phyloP scores from a whole-genome alignment of 2,888 invertebrate genomes.

The Calliopum simillimum region DNA sequence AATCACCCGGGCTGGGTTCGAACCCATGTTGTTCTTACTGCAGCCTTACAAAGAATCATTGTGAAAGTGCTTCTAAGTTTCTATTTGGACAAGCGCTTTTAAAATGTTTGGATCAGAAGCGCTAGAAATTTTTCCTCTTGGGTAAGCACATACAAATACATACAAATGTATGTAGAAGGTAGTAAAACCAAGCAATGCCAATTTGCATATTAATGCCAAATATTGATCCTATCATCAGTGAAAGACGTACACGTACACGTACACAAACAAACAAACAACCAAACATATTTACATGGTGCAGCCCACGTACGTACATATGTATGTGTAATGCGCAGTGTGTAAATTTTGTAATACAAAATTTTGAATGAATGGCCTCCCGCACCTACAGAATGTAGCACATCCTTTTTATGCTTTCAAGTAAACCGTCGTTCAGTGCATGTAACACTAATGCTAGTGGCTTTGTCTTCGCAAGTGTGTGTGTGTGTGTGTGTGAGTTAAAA shows the following conservation, averaged over 20 bases:
- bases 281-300: background rate
- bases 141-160: too few species aligned
- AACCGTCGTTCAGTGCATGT: background rate
- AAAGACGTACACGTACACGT: background rate
- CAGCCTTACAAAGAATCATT: too few species aligned
- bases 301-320: background rate
- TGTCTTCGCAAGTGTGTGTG: background rate
- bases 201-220: conserved; percentile 36
- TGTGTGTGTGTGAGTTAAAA: background rate
- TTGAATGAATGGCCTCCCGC: too few species aligned
- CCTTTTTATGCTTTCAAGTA: background rate
- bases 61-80: too few species aligned
- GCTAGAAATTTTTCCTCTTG: too few species aligned
- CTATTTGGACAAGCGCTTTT: too few species aligned
- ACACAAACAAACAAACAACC: background rate
- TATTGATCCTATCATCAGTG: conserved; percentile 35
- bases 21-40: too few species aligned
- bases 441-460: background rate
- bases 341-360: too few species aligned
- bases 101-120: too few species aligned
- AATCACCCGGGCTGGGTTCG: too few species aligned
- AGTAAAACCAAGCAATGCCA: conserved; percentile 19
- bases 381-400: too few species aligned
- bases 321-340: too few species aligned
- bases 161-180: background rate